A percentile compares a stretch with the other conserved stretches of the same genome.
phyloP scores from a whole-genome alignment of 2,797 vertebrate genomes.

The Linurgus olivaceus region DNA sequence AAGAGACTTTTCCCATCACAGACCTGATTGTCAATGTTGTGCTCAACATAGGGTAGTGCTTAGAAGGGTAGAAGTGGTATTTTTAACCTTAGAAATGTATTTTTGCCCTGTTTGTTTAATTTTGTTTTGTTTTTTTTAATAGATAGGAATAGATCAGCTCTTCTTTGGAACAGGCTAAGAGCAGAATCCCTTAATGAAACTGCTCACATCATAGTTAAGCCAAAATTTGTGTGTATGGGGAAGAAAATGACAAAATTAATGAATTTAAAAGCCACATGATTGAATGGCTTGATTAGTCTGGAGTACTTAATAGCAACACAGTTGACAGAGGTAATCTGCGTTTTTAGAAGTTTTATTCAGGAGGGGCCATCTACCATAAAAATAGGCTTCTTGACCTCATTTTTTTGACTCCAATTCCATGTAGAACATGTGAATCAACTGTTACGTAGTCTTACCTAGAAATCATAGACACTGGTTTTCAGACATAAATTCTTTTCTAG shows the following conservation, averaged over 20 bases:
- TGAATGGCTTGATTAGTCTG: not conserved
- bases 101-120: not conserved
- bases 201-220: not conserved
- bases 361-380: not conserved
- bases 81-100: not conserved
- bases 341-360: not conserved
- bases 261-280: not conserved
- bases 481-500: not conserved
- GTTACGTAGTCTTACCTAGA: not conserved
- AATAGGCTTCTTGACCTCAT: fast-evolving
- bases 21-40: not conserved
- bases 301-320: not conserved
- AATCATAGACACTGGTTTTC: not conserved
- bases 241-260: not conserved
- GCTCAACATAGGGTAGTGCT: fast-evolving
- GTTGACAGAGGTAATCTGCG: not conserved
- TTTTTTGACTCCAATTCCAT: not conserved
- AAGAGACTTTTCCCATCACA: not conserved
- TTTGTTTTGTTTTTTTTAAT: fast-evolving
- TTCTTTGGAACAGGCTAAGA: not conserved
- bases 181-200: not conserved
- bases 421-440: not conserved
- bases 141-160: not conserved
- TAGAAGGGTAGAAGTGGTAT: not conserved
- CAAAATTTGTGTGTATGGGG: not conserved